Base-by-base conservation (phyloP, 2,888 invertebrate genomes). In the Cantharis rufa region DNA sequence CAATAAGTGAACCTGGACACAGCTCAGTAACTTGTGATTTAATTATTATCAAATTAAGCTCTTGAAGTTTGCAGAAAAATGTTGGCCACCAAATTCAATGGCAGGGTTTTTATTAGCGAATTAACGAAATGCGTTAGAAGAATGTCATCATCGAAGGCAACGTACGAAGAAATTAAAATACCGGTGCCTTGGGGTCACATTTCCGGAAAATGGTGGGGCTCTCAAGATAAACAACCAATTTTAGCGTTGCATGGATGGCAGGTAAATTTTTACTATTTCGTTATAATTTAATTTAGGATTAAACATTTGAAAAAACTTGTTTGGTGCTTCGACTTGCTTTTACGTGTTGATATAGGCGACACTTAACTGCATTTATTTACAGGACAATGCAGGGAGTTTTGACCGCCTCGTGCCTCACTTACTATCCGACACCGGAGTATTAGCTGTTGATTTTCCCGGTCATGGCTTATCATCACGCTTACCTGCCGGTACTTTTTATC, bases 321-420 rank as follows among this genome's bases (percentile, higher is more conserved):
- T 1, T n/a, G 1, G 7, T 48, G n/a, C 13, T 28, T 28, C 10
- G 3, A 28, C 11, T n/a, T n/a, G n/a, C 7, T n/a, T 48, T 48
- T 32, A 5, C 0, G 4, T 13, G 11, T 4, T 3, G 4, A 3
- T 11, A 32, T 13, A 0, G 13, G 0, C 1, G 32, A n/a, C n/a
- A 7, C n/a, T 32, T 24, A 28, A 10, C n/a, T 71, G 10, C 69
- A 10, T 72, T 71, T 61, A 62, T 69, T 27, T 72, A 73, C 86
- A 90, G 86, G 95, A 95, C 85, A 95, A 95, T 85, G 93, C 94
- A 2, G 93, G 92, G n/a, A 91, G 93, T 0, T 95, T 93, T 89
- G 94, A 94, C 85, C 90, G 91, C 0, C 84, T 95, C n/a, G 90
- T 92, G 4, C 93, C 93, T 0, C 85, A 92, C 75, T 86, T 95